A percentile compares a stretch with the other conserved stretches of the same genome.
phyloP scores from a whole-genome alignment of 2,888 invertebrate genomes.

The Anoplius nigerrimus region DNA sequence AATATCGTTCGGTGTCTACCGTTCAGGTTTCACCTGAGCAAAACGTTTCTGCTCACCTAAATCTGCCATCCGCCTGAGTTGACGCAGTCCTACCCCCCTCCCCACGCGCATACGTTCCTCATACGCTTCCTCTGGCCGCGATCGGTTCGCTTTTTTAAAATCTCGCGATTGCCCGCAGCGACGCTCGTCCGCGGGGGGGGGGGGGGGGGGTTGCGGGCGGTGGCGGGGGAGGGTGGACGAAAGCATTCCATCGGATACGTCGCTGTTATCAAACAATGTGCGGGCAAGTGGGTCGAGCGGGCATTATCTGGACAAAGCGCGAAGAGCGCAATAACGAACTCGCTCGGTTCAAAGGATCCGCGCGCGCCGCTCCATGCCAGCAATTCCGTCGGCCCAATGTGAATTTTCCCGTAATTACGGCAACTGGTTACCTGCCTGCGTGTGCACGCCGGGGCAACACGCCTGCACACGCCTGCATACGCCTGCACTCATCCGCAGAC shows the following conservation, averaged over 20 bases:
- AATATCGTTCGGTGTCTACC: too few relatives aligned
- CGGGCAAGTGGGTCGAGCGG: conserved; percentile 3
- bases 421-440: conserved; percentile 4
- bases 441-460: not conserved
- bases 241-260: too few relatives aligned
- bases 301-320: conserved; percentile 4
- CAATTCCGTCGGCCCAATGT: conserved; percentile 24
- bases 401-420: conserved; percentile 42
- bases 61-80: too few relatives aligned
- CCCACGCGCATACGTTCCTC: too few relatives aligned
- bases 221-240: too few relatives aligned
- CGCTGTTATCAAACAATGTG: not conserved
- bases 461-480: not conserved
- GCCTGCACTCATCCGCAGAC: too few relatives aligned
- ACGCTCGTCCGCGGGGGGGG: not conserved
- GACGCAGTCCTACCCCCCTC: too few relatives aligned
- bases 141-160: not conserved
- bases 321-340: conserved; percentile 28
- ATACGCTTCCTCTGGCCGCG: too few relatives aligned
- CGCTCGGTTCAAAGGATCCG: conserved; percentile 2
- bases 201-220: too few relatives aligned
- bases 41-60: too few relatives aligned
- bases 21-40: too few relatives aligned
- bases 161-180: conserved; percentile 6
- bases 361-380: conserved; percentile 11